Evolutionary conservation across 2,113 vertebrate species (phyloP).

Genomic region (Rhabdornis inornatus): DNA sequence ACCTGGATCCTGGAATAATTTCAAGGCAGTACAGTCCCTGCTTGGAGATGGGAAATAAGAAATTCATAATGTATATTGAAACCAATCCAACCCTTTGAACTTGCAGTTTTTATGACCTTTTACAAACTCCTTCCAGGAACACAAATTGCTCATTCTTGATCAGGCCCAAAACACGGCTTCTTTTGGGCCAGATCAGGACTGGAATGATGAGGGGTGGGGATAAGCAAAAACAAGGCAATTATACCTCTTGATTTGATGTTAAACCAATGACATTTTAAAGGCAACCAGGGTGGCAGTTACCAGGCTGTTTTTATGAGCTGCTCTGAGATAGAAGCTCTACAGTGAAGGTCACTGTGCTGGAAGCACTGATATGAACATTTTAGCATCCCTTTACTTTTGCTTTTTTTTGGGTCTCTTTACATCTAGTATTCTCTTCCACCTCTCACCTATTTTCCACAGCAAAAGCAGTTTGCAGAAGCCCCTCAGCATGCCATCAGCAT

Average conservation of each 20-base stretch:
- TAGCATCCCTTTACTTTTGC: neutral
- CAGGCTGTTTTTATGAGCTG: slow-evolving; percentile 32
- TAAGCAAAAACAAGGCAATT: slow-evolving; percentile 47
- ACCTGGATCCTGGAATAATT: neutral
- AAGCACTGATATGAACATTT: neutral
- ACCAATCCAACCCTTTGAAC: neutral
- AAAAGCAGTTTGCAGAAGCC: neutral
- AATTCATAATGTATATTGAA: neutral
- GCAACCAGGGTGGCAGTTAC: slow-evolving; percentile 36
- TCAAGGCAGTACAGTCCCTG: neutral
- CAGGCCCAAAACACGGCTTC: neutral
- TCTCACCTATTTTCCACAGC: neutral
- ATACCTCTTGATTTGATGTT: slow-evolving; percentile 62
- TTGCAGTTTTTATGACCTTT: slow-evolving; percentile 36
- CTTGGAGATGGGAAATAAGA: neutral
- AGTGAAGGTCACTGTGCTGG: slow-evolving; percentile 63
- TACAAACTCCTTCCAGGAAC: slow-evolving; percentile 34
- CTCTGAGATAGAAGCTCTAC: slow-evolving; percentile 29
- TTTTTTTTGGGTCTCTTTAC: neutral
- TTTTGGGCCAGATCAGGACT: slow-evolving; percentile 42
- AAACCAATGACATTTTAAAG: slow-evolving; percentile 77
- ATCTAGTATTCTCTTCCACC: neutral
- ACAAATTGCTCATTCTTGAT: neutral
- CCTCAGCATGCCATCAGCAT: neutral
- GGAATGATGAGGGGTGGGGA: neutral